Base-by-base conservation (phyloP, 2,113 vertebrate species). In the Axis porcinus region DNA sequence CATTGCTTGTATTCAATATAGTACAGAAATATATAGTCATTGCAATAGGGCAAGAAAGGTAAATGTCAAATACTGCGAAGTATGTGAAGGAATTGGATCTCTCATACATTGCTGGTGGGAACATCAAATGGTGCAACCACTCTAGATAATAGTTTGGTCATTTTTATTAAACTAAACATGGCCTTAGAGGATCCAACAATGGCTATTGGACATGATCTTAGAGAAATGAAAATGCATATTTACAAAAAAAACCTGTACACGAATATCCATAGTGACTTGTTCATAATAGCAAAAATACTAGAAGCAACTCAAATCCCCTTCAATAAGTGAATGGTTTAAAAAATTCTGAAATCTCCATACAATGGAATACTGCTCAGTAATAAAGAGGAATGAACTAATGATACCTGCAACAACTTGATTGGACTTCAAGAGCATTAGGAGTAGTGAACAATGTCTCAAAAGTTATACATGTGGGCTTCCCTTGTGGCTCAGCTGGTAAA, bases 401-500 rank as follows among this genome's bases (percentile, higher is more conserved):
- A 50, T 86, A 52, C 13, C 83, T 60, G 6, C 4, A 94, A 45
- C 45, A 62, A 64, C 30, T 19, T 55, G 47, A 52, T 7, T 93
- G 11, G 36, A 91, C 25, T 11, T 28, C 12, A 57, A 47, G 50
- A 52, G 33, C 10, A 82, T 58, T 67, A 36, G 89, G 14, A 6
- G 92, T 57, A 86, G 12, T 79, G 70, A 58, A 94, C 70, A 95
- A 92, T 33, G 47, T 40, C 54, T 94, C 92, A 79, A 84, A 96
- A 23, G n/a, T 95, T 74, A 50, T 3, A 91, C 85, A 76, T 89
- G 10, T 52, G n/a, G 33, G 33, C 33, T 67, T 67, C 64, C 17
- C 8, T 67, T 36, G 64, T 36, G 64, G 8, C 17, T 67, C 17
- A 36, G 64, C 64, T 67, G 33, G 16, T 67, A 67, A 67, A n/a